Percentiles rank a stretch among this genome's conserved stretches.
Evolutionary conservation across 2,888 invertebrate genomes (phyloP).

Genomic region (Drepana falcataria): DNA sequence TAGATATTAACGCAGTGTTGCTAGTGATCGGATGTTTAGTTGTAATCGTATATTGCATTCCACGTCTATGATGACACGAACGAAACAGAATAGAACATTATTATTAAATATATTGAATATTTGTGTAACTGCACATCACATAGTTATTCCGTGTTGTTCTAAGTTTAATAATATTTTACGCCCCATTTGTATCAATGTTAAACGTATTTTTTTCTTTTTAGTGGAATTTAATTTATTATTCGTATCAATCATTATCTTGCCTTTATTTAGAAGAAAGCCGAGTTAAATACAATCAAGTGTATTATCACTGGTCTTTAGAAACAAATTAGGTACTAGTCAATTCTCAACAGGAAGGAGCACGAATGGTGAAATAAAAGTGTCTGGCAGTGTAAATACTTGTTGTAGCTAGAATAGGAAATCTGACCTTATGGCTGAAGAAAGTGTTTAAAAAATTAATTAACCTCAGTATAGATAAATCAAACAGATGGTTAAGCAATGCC

Average conservation of each 20-base stretch:
- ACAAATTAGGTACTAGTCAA: conserved; percentile 38
- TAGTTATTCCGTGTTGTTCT: too few relatives aligned
- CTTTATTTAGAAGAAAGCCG: too few relatives aligned
- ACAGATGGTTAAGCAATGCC: too few relatives aligned
- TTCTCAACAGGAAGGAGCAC: conserved; percentile 25
- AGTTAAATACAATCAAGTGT: too few relatives aligned
- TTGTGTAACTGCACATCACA: neutral
- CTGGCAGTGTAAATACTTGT: conserved; percentile 21
- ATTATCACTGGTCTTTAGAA: too few relatives aligned
- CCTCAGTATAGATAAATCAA: too few relatives aligned
- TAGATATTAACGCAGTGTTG: neutral
- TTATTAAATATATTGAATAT: neutral
- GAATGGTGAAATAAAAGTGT: conserved; percentile 11
- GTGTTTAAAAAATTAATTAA: too few relatives aligned
- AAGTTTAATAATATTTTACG: too few relatives aligned
- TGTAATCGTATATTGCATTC: conserved; percentile 23
- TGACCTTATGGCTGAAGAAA: conserved; percentile 12
- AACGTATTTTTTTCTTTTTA: too few relatives aligned
- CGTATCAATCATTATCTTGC: too few relatives aligned
- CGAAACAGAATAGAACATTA: neutral
- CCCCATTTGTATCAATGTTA: too few relatives aligned
- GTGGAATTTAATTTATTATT: too few relatives aligned
- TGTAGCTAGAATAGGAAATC: conserved; percentile 9
- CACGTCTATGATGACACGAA: conserved; percentile 9
- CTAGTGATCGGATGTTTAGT: conserved; percentile 11